These are phyloP conservation scores for Psittacus erithacus DNA, from an alignment of 2,113 vertebrate genomes.

Conservation along the genomic window DNA sequence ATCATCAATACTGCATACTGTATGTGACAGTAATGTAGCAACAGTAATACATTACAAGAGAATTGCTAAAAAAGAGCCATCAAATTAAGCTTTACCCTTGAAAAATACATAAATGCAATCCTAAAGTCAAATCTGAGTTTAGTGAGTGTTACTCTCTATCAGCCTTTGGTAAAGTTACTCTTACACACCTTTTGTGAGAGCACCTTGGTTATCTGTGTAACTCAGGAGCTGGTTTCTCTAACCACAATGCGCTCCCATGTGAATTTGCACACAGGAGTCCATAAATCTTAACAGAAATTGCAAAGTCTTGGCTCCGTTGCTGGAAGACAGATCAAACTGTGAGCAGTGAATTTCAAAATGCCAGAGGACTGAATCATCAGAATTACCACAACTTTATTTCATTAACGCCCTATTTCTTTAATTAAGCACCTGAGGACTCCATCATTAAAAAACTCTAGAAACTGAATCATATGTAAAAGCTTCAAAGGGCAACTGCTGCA, in stretches of 20 bases:
- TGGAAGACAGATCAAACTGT: not conserved
- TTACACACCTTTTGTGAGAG: not conserved
- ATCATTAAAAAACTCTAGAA: not conserved
- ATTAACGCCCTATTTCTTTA: not conserved
- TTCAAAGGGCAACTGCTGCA: not conserved
- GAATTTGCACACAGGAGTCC: not conserved
- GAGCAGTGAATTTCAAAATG: not conserved
- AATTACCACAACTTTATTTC: not conserved
- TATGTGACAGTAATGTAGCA: not conserved
- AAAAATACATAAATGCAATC: not conserved
- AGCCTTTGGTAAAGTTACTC: not conserved
- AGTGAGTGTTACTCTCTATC: not conserved
- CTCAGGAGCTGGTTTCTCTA: not conserved
- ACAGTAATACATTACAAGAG: not conserved
- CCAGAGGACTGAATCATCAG: not conserved
- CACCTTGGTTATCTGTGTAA: not conserved
- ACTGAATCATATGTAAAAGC: not conserved
- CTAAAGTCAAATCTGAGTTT: not conserved
- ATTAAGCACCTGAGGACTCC: not conserved
- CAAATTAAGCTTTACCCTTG: not conserved
- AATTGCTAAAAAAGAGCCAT: not conserved
- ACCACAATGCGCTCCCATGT: not conserved
- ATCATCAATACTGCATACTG: not conserved
- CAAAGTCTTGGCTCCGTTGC: not conserved
- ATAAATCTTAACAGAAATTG: not conserved